These are phyloP conservation scores for Monopterus albus DNA, from an alignment of 2,113 vertebrate genomes.

Conservation along the genomic window DNA sequence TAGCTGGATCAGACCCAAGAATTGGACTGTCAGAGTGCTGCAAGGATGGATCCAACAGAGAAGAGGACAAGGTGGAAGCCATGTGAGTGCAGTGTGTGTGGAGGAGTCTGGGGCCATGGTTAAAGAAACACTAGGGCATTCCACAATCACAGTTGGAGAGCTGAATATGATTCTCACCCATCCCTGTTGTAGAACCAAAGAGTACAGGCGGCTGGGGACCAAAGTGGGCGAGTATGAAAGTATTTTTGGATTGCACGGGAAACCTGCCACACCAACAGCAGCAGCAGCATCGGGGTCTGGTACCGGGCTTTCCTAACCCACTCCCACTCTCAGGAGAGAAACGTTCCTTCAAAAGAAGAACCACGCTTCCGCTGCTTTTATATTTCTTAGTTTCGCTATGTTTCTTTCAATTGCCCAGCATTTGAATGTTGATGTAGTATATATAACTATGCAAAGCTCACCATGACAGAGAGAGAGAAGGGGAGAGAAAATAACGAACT, in stretches of 20 bases:
- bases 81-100: constrained; percentile 56
- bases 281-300: constrained; percentile 78
- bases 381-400: constrained; percentile 65
- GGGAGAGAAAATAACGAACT: constrained; percentile 71
- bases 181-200: constrained; percentile 77
- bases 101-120: constrained; percentile 76
- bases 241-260: constrained; percentile 86
- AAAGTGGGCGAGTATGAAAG: constrained; percentile 83
- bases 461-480: constrained; percentile 68
- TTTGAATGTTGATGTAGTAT: constrained; percentile 72
- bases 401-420: constrained; percentile 65
- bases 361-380: constrained; percentile 77
- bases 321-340: constrained; percentile 81
- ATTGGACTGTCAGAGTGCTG: constrained; percentile 60
- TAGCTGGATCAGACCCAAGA: constrained; percentile 73
- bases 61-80: constrained; percentile 71
- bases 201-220: constrained; percentile 80
- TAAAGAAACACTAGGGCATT: constrained; percentile 76
- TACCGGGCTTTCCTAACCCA: constrained; percentile 86
- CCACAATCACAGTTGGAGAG: constrained; percentile 78
- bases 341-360: constrained; percentile 77
- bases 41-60: constrained; percentile 64
- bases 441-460: constrained; percentile 74
- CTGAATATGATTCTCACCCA: constrained; percentile 72
- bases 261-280: constrained; percentile 81